Conservation (phyloP, 37 sponge, comb jelly and placozoan genomes). For the Petrosia ficiformis region DNA sequence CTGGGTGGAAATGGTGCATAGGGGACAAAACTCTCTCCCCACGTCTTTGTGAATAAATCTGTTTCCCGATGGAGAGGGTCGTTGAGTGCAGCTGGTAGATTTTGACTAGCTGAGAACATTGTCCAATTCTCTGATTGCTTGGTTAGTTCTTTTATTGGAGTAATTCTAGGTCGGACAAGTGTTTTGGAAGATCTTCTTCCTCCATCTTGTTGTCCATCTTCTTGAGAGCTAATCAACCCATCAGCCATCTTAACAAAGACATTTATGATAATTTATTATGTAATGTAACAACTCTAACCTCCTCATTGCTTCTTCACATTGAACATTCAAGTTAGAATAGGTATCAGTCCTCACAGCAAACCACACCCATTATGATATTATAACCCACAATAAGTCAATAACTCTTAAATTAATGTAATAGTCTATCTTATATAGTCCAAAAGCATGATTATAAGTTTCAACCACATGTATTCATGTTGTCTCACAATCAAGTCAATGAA, state of each 20-base stretch:
- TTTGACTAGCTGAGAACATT: constrained; percentile 65
- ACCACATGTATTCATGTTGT: too few relatives aligned
- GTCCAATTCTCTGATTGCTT: constrained; percentile 67
- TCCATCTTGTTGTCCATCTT: neutral
- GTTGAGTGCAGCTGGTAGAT: constrained; percentile 84
- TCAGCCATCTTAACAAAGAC: constrained; percentile 1
- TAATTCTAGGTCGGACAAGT: neutral
- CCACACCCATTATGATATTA: too few relatives aligned
- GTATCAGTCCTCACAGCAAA: too few relatives aligned
- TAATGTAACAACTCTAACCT: too few relatives aligned
- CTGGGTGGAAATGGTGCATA: constrained; percentile 52
- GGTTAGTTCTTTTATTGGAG: constrained; percentile 21
- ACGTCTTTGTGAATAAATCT: constrained; percentile 91
- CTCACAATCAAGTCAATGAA: too few relatives aligned
- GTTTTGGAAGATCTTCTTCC: neutral
- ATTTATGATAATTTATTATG: too few relatives aligned
- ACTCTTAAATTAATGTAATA: too few relatives aligned
- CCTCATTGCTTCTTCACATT: too few relatives aligned
- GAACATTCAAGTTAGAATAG: too few relatives aligned
- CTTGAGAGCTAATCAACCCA: neutral
- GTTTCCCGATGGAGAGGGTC: constrained; percentile 72
- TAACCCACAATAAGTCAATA: too few relatives aligned
- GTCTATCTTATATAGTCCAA: too few relatives aligned
- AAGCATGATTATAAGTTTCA: too few relatives aligned
- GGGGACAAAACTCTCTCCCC: constrained; percentile 88